These are phyloP conservation scores for Nineta flava DNA, from an alignment of 2,888 invertebrate species.

Conservation along the genomic window DNA sequence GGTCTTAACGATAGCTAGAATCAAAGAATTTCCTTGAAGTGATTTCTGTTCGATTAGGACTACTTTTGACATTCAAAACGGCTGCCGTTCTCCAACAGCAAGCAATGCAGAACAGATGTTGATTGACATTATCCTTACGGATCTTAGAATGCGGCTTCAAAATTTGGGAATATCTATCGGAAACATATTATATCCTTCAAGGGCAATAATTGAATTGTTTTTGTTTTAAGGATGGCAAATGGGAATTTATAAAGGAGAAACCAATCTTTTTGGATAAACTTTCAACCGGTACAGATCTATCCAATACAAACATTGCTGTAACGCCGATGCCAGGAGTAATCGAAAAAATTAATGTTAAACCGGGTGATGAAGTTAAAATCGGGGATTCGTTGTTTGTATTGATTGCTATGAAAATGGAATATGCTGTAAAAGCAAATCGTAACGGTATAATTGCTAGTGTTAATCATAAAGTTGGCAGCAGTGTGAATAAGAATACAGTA, in stretches of 20 bases:
- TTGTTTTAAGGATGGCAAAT: conserved; percentile 44
- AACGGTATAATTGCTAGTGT: conserved; percentile 63
- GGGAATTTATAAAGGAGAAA: conserved; percentile 41
- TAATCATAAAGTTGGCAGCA: conserved; percentile 59
- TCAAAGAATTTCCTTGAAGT: too few species aligned
- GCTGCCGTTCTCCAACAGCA: too few species aligned
- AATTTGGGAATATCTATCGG: too few species aligned
- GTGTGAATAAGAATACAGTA: conserved; percentile 58
- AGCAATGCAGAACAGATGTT: too few species aligned
- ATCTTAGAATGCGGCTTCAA: too few species aligned
- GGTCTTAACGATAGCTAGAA: too few species aligned
- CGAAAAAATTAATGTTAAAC: conserved; percentile 72
- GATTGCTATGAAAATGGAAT: conserved; percentile 99
- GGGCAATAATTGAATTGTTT: neutral
- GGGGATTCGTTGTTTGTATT: conserved; percentile 87
- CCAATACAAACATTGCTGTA: conserved; percentile 37
- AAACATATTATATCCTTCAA: too few species aligned
- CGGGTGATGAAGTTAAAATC: conserved; percentile 65
- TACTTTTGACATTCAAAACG: too few species aligned
- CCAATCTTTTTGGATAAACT: conserved; percentile 36
- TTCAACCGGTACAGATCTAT: conserved; percentile 12
- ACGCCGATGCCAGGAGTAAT: conserved; percentile 96
- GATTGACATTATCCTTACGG: too few species aligned
- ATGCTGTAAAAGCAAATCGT: conserved; percentile 71
- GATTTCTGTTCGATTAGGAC: too few species aligned